Percentiles rank a stretch among this genome's conserved stretches.
Conservation (phyloP, 1,140 invertebrate genomes). For the Drosophila guanche region DNA sequence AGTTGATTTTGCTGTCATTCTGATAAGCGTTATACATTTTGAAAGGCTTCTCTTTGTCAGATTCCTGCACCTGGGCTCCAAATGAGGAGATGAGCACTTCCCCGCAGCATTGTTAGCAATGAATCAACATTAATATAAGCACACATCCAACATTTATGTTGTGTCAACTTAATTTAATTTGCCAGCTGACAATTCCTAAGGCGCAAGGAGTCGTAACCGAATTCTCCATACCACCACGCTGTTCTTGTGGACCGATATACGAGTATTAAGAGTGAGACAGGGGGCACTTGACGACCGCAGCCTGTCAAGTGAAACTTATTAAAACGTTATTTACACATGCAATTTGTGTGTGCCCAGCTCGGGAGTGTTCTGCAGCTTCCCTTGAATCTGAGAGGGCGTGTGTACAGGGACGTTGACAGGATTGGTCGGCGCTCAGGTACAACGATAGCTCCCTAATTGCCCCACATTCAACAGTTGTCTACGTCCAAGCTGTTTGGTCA, state of each 20-base stretch:
- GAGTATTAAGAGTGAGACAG: not conserved
- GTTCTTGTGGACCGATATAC: too few species aligned
- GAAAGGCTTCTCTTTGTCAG: constrained; percentile 3
- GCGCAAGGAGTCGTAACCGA: not conserved
- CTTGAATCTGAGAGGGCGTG: not conserved
- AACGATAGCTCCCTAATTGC: constrained; percentile 34
- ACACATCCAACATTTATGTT: constrained; percentile 36
- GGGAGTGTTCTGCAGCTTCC: constrained; percentile 14
- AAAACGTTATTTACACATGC: constrained; percentile 72
- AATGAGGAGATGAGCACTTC: constrained; percentile 13
- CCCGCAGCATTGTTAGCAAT: constrained; percentile 28
- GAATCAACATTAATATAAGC: constrained; percentile 45
- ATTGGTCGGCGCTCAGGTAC: constrained; percentile 41
- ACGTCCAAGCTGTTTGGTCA: constrained; percentile 13
- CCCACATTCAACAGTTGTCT: constrained; percentile 23
- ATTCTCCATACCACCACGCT: too few species aligned
- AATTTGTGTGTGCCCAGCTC: constrained; percentile 50
- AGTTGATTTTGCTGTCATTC: constrained; percentile 26
- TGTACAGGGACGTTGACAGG: constrained; percentile 49
- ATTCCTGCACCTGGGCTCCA: constrained; percentile 9
- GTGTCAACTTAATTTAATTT: constrained; percentile 56
- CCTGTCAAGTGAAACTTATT: constrained; percentile 62
- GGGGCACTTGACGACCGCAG: constrained; percentile 29
- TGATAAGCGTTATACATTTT: constrained; percentile 14
- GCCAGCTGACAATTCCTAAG: constrained; percentile 36